Conservation (phyloP, 2,113 vertebrate species). For the Alectura lathami region DNA sequence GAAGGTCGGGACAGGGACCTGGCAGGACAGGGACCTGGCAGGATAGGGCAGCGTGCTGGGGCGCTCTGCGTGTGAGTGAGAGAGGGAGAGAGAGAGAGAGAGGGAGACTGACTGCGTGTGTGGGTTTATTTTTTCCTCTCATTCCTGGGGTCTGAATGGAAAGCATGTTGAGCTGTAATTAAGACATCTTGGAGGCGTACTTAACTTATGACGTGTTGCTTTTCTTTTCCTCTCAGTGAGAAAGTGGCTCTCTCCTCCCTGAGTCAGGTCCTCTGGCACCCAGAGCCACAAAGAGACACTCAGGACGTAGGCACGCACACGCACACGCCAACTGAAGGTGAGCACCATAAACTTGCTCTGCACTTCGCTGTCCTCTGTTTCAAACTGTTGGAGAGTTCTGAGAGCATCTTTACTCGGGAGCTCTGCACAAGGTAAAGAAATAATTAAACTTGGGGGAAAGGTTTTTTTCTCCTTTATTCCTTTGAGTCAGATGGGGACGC, state of each 20-base stretch:
- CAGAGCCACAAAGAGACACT: constrained; percentile 75
- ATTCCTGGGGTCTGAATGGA: constrained; percentile 71
- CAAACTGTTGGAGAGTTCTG: constrained; percentile 40
- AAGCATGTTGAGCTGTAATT: constrained; percentile 76
- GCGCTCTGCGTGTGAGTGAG: background rate
- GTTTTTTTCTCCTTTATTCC: background rate
- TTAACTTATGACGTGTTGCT: constrained; percentile 80
- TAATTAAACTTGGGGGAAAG: background rate
- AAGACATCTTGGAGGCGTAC: constrained; percentile 78
- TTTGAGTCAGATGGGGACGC: background rate
- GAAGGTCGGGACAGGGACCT: background rate
- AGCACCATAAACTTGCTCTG: constrained; percentile 54
- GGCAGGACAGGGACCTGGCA: constrained; percentile 22
- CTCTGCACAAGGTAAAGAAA: constrained; percentile 72
- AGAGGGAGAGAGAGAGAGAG: background rate
- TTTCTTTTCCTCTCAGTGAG: constrained; percentile 77
- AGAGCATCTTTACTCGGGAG: constrained; percentile 57
- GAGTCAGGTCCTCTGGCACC: constrained; percentile 79
- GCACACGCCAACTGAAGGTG: constrained; percentile 73
- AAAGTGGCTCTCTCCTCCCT: constrained; percentile 74
- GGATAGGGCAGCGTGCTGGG: constrained; percentile 13
- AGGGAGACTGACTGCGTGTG: background rate
- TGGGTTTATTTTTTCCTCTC: constrained; percentile 47
- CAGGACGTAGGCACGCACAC: constrained; percentile 37
- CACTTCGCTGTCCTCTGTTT: constrained; percentile 41